Conservation (phyloP, 2,797 vertebrate genomes). For the Xyrichtys novacula region DNA sequence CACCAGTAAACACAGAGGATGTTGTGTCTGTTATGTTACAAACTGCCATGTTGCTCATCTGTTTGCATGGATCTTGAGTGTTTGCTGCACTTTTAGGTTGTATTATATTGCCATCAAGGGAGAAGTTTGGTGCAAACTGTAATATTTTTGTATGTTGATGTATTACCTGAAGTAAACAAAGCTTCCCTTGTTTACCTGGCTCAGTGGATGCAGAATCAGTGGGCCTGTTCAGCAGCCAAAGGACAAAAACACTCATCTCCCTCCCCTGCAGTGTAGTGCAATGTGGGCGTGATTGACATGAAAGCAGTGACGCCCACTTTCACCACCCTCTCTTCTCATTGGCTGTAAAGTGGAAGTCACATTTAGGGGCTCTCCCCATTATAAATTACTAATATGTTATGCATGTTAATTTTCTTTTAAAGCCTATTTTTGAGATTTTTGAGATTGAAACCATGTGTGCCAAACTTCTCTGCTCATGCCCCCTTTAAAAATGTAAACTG, state of each 20-base stretch:
- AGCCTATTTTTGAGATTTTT: not conserved
- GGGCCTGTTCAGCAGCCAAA: conserved; percentile 34
- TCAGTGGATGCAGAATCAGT: conserved; percentile 34
- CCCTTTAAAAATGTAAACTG: not conserved
- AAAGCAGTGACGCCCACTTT: conserved; percentile 32
- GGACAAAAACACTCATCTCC: conserved; percentile 38
- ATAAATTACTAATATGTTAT: conserved; percentile 3
- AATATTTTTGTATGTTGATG: not conserved
- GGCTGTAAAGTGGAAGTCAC: conserved; percentile 55
- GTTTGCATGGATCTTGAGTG: not conserved
- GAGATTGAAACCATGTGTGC: too few relatives aligned
- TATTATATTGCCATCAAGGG: not conserved
- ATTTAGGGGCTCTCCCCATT: conserved; percentile 61
- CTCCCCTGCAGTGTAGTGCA: conserved; percentile 45
- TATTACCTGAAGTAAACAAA: conserved; percentile 11
- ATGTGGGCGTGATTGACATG: conserved; percentile 62
- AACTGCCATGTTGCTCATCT: not conserved
- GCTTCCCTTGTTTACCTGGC: conserved; percentile 2
- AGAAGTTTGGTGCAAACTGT: not conserved
- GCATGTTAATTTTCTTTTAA: conserved; percentile 3
- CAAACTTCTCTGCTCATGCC: not conserved
- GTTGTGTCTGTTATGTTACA: conserved; percentile 14
- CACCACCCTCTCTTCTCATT: conserved; percentile 53
- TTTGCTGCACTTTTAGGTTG: not conserved
- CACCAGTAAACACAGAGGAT: conserved; percentile 4